Conservation (phyloP, 1,140 invertebrate species). For the Hycleus cichorii region DNA sequence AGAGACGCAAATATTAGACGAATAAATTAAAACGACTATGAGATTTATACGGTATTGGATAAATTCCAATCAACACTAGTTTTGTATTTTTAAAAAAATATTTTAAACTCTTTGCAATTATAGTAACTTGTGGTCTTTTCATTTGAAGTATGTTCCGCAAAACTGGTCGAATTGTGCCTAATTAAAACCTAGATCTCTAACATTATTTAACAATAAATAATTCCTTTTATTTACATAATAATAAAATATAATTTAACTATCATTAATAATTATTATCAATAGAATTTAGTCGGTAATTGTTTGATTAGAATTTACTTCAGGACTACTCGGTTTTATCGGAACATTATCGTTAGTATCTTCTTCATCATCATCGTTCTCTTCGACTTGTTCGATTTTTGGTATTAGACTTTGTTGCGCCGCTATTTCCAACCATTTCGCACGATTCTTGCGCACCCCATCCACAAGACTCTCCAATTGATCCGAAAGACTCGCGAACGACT, state of each 20-base stretch:
- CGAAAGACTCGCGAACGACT: slow-evolving; percentile 79
- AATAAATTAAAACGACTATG: background rate
- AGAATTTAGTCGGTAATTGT: slow-evolving; percentile 6
- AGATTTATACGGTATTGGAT: too few relatives aligned
- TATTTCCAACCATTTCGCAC: slow-evolving; percentile 73
- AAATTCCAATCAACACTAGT: too few relatives aligned
- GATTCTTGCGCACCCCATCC: slow-evolving; percentile 76
- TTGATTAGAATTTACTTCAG: slow-evolving; percentile 20
- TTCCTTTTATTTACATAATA: too few relatives aligned
- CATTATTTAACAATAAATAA: too few relatives aligned
- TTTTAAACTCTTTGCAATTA: too few relatives aligned
- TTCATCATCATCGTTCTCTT: background rate
- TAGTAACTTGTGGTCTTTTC: too few relatives aligned
- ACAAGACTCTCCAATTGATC: slow-evolving; percentile 70
- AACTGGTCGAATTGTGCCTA: too few relatives aligned
- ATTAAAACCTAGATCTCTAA: too few relatives aligned
- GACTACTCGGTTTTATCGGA: slow-evolving; percentile 26
- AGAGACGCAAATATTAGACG: background rate
- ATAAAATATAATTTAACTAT: too few relatives aligned
- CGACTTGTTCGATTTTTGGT: slow-evolving; percentile 1
- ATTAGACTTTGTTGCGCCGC: slow-evolving; percentile 43
- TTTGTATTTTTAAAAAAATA: too few relatives aligned
- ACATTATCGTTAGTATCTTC: slow-evolving; percentile 36
- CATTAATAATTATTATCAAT: too few relatives aligned
- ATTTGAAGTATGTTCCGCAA: too few relatives aligned